phyloP scores from a whole-genome alignment of 2,797 vertebrate genomes.

The Mionectes olivaceus region DNA sequence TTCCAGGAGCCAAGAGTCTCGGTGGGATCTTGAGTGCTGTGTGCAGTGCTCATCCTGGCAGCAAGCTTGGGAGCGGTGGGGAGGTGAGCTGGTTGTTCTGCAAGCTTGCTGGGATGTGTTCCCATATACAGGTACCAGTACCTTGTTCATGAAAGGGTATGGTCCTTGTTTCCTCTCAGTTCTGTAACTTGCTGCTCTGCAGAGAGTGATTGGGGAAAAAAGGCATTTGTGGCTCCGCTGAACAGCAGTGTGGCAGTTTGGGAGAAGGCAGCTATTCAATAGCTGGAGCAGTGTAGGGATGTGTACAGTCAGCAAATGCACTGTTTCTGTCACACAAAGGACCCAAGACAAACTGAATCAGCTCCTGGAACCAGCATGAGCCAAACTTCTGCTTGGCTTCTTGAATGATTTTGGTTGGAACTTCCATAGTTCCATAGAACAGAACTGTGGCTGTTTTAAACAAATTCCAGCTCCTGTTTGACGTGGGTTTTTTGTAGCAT shows the following conservation, averaged over 20 bases:
- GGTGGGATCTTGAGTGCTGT: rapidly evolving
- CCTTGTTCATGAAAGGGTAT: neutral
- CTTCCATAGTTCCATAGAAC: neutral
- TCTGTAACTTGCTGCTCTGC: neutral
- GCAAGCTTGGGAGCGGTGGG: neutral
- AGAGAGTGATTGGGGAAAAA: neutral
- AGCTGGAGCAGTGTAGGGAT: neutral
- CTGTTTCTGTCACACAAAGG: neutral
- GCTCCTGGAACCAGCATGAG: neutral
- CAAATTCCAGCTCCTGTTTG: conserved; percentile 36
- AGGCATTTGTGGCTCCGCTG: neutral
- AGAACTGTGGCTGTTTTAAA: neutral
- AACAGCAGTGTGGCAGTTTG: neutral
- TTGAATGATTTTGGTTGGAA: neutral
- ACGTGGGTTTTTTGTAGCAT: neutral
- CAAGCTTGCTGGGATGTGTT: neutral
- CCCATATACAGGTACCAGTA: rapidly evolving
- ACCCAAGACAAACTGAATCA: neutral
- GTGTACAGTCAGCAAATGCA: neutral
- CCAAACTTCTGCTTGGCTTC: neutral
- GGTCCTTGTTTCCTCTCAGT: neutral
- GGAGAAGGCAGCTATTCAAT: neutral
- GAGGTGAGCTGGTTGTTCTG: neutral
- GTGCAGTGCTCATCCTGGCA: neutral
- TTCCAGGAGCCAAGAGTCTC: neutral